phyloP scores from a whole-genome alignment of 2,797 vertebrate genomes.

The Pipistrellus kuhlii region DNA sequence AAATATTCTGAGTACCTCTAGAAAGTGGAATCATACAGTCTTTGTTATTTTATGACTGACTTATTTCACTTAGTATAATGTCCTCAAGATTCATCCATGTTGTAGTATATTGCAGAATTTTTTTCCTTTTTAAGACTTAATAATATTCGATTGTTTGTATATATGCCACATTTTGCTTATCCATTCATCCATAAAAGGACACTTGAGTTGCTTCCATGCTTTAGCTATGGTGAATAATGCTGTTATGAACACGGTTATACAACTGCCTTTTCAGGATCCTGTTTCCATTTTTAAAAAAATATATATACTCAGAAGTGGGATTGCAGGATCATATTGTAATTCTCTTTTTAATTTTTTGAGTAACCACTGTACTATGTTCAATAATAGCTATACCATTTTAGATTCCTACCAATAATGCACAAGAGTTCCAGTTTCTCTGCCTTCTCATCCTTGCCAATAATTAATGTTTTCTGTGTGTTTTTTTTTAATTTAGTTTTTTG shows the following conservation, averaged over 20 bases:
- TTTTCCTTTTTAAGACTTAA: neutral
- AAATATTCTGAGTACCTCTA: neutral
- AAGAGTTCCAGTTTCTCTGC: neutral
- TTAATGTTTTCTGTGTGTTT: neutral
- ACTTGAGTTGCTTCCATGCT: neutral
- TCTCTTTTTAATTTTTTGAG: neutral
- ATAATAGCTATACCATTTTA: no score
- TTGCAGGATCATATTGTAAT: neutral
- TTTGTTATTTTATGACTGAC: neutral
- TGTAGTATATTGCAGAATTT: neutral
- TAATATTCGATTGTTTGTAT: neutral
- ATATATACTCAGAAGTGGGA: neutral
- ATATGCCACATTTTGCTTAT: neutral
- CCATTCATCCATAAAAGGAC: neutral
- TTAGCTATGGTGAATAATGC: neutral
- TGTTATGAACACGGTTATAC: neutral
- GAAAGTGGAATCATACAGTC: neutral
- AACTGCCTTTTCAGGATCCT: neutral
- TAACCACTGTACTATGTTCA: no score
- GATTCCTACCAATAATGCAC: neutral
- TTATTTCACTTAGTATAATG: conserved; percentile 24
- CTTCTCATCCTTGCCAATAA: neutral
- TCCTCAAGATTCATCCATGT: neutral
- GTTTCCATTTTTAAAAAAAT: neutral
- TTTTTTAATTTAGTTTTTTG: neutral